These are phyloP conservation scores for Isotomurus palustris DNA, from an alignment of 2,888 invertebrate genomes.

Conservation along the genomic window DNA sequence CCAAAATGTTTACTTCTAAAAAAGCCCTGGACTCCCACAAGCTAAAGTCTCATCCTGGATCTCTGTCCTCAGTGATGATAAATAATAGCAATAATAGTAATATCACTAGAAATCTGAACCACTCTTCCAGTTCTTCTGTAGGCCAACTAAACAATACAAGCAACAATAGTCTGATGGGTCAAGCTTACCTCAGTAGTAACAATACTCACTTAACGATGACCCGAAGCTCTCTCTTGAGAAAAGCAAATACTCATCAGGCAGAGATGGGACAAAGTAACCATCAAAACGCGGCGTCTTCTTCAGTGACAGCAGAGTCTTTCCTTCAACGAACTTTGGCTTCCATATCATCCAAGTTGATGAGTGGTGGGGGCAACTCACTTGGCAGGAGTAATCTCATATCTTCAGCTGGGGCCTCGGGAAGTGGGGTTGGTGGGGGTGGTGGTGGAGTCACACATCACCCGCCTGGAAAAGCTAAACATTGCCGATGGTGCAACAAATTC, in stretches of 20 bases:
- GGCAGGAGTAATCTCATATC: neutral
- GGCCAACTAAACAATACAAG: slow-evolving; percentile 10
- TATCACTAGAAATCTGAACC: slow-evolving; percentile 17
- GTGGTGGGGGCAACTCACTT: neutral
- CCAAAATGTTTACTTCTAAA: slow-evolving; percentile 36
- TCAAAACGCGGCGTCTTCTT: too few species aligned
- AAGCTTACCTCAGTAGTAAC: slow-evolving; percentile 15
- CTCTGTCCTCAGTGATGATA: slow-evolving; percentile 13
- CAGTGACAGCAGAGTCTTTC: neutral
- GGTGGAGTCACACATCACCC: neutral
- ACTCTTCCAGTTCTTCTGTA: slow-evolving; percentile 6
- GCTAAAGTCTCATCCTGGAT: slow-evolving; percentile 31
- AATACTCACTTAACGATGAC: neutral
- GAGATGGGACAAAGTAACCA: too few species aligned
- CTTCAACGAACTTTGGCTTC: neutral
- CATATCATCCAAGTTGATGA: neutral
- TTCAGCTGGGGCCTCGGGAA: neutral
- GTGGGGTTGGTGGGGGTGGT: neutral
- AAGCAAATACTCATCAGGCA: neutral
- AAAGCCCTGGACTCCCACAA: slow-evolving; percentile 34
- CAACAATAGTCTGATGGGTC: neutral
- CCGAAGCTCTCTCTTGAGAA: neutral
- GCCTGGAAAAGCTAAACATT: slow-evolving; percentile 11
- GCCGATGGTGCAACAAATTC: slow-evolving; percentile 23
- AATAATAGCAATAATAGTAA: slow-evolving; percentile 7